Base-by-base conservation (phyloP, 2,888 invertebrate genomes). In the Gryllus longicercus region DNA sequence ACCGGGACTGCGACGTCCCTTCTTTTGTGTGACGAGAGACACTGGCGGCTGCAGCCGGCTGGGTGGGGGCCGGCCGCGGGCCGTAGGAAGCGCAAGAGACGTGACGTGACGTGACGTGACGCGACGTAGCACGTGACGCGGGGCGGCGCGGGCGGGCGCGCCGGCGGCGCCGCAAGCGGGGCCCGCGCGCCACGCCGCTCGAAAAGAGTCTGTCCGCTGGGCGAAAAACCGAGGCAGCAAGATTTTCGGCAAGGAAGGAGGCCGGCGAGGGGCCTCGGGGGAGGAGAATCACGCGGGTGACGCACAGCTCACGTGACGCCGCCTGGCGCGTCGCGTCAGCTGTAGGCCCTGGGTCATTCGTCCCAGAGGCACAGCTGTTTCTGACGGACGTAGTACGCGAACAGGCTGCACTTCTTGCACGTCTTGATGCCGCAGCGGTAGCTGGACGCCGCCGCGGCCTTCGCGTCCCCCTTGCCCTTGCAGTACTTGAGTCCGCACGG, bases 381-480 rank as follows among this genome's bases (percentile, higher is more conserved):
- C 87, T 94, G 93, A 83, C 92, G 90, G 82, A 95, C 95, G 87
- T 93, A 95, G 88, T 94, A 97, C 84, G 93, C 92, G 88, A 96
- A 97, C 83, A 94, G 91, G 87, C 95, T 93, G 88, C 97, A 97
- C 86, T 95, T 93, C 85, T 94, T 92, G 87, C 98, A 98, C 0
- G 98, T 98, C 88, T 97, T 96, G 86, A 98, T 98, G 83, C 98
- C 98, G 87, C 98, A 98, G 79, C 97, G 91, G 88, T 97, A 97
- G 79, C 90, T 91, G 84, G 90, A 89, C 10, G 90, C 91, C 90
- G 88, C 92, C 86, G 91, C 91, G 83, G 90, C 90, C 25, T 87
- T 86, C 77, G 87, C 87, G 81, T 84, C 84, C 16, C 90, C 90
- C 83, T 91, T 90, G 76, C 92, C 91, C 85, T 96, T 95, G 88